Base-by-base conservation (phyloP, 2,113 vertebrate species). In the Tenrec ecaudatus region DNA sequence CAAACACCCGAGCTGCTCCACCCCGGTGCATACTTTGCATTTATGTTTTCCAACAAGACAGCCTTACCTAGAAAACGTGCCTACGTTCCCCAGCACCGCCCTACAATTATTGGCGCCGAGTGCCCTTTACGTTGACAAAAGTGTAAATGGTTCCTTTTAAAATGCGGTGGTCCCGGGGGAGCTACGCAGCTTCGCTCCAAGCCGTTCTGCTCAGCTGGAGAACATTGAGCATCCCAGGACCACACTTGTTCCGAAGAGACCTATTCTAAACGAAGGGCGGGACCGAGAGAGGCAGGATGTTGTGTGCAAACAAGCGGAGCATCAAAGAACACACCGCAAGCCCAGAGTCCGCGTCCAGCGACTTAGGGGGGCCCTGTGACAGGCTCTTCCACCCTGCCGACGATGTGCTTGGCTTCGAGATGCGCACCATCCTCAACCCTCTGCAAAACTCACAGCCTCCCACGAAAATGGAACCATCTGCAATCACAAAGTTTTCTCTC, bases 191-290 rank as follows among this genome's bases (percentile, higher is more conserved):
- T 92, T 95, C 86, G 92, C 53, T 97, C 95, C 92, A 95, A 97
- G 95, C 91, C 92, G 82, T 93, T 97, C 95, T 92, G 96, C 93
- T 95, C 95, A 96, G 93, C 96, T 95, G 95, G 88, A 97, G 88
- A 94, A 95, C 94, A 97, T 97, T 96, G 97, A 97, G 82, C 75
- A 96, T 68, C 94, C 97, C 93, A 91, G 84, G 92, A 95, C 92
- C 77, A 43, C 66, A 68, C 38, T 71, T 86, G 47, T 89, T 86
- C 80, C 97, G 82, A 96, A 86, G 97, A 96, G 80, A 57, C 94
- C n/a, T n/a, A 66, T 96, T 97, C 84, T 87, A 91, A 82, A 93
- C 95, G n/a, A 31, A 91, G 62, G 82, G 82, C 20, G 38, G 29
- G 87, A 75, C 47, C 80, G 82, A 79, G n/a, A 36, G 19, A 78